phyloP scores from a whole-genome alignment of 2,888 invertebrate genomes.

The Orthosia gracilis region DNA sequence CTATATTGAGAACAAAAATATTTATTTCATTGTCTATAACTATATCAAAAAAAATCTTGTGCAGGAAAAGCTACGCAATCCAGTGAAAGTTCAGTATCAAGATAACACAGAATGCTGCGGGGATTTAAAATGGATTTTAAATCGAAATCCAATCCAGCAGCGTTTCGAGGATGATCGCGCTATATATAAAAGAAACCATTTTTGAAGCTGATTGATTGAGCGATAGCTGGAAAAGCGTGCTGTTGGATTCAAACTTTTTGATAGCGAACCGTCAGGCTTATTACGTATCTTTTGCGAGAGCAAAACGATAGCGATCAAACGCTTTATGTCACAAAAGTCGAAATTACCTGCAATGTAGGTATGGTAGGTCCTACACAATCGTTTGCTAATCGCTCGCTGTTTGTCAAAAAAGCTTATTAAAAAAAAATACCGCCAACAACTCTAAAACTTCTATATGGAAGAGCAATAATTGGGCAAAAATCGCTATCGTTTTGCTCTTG shows the following conservation, averaged over 20 bases:
- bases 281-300: too few species aligned
- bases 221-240: neutral
- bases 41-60: neutral
- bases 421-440: too few species aligned
- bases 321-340: too few species aligned
- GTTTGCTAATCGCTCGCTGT: too few species aligned
- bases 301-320: too few species aligned
- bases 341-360: too few species aligned
- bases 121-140: conserved; percentile 30
- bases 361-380: too few species aligned
- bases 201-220: conserved; percentile 42
- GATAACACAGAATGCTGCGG: conserved; percentile 8
- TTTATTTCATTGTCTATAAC: neutral
- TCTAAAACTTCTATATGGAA: too few species aligned
- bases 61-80: conserved; percentile 4
- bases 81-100: conserved; percentile 4
- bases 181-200: neutral
- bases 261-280: conserved; percentile 3
- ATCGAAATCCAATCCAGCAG: conserved; percentile 29
- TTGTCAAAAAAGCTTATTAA: too few species aligned
- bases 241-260: neutral
- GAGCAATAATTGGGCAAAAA: too few species aligned
- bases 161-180: conserved; percentile 4
- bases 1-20: neutral
- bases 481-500: too few species aligned